Conservation (phyloP, 2,113 vertebrate genomes). For the Hyaena hyaena region DNA sequence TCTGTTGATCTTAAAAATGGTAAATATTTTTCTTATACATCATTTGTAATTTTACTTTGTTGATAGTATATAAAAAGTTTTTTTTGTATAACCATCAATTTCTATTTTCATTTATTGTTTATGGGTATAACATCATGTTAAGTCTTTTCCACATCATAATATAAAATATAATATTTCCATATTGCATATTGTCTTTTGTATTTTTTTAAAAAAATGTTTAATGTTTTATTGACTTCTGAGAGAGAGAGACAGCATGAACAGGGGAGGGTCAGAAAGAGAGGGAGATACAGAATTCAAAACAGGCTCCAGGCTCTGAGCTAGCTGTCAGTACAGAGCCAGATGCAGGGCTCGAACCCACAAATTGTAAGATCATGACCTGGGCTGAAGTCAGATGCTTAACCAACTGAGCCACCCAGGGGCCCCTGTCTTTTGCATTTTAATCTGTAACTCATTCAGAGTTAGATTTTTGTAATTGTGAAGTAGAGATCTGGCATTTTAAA, state of each 20-base stretch:
- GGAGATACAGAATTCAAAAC: no score
- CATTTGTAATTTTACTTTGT: not conserved
- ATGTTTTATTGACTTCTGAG: no score
- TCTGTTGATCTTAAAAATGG: not conserved
- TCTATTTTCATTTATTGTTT: not conserved
- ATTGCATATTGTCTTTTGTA: not conserved
- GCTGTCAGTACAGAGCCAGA: no score
- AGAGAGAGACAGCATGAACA: no score
- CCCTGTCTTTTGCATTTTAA: not conserved
- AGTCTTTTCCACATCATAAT: not conserved
- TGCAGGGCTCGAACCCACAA: no score
- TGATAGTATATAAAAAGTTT: not conserved
- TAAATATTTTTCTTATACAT: not conserved
- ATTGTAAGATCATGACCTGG: no score
- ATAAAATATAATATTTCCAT: not conserved
- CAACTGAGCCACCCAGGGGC: no score
- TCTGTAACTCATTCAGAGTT: not conserved
- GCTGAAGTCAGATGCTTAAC: no score
- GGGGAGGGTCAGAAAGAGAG: no score
- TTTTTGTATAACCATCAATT: not conserved
- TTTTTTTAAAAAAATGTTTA: not conserved
- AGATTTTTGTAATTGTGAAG: not conserved
- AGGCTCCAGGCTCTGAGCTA: no score
- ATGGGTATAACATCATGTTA: not conserved
- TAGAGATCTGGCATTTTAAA: not conserved